Evolutionary conservation across 30 jellyfish, hydroid and myxozoan genomes (phyloP), one percentile per base, ranked within the genome.

Genomic region (Aurelia sp.): DNA sequence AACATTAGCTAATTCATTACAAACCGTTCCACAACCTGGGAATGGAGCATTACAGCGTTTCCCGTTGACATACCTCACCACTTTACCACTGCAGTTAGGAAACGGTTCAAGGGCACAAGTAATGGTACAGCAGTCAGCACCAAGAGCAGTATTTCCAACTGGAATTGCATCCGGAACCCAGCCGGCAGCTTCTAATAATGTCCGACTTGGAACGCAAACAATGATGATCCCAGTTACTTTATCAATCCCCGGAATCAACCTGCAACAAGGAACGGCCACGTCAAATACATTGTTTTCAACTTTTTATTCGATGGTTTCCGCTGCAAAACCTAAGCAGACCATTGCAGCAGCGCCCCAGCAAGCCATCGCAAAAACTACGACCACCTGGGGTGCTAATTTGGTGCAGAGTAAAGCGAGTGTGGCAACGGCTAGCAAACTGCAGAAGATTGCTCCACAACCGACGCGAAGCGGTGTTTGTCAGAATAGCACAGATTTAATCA

Each of bases 31-130:
- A 20, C 84, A 73, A 47, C 62, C 71, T 27, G 84, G 69, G 16
- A 47, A 21, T 44, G 16, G 58, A 4, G 47, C 75, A 17, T 40
- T 66, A 59, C 86, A 71, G 31, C 86, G 78, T 4, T 84, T 71
- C 50, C 93, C 93, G 11, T 30, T 84, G 50, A 73, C 93, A 9
- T 84, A 84, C 63, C 93, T 84, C 19, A 66, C 86, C 2, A 70
- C 79, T 13, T 16, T 84, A 9, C 93, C 93, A 0, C 17, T 84
- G 74, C 86, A 61, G 31, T 8, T 66, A 20, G 66, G 53, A n/a
- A 81, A 58, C 19, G 71, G 68, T 17, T 78, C 82, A 50, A 40
- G 83, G 31, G 48, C 76, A 23, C 82, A 66, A 64, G 82, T 71
- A 6, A 71, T 82, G 66, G 41, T 82, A 6, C 92, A 82, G 71